Evolutionary conservation across 2,113 vertebrate species (phyloP).

Genomic region (Hemibagrus wyckioides): DNA sequence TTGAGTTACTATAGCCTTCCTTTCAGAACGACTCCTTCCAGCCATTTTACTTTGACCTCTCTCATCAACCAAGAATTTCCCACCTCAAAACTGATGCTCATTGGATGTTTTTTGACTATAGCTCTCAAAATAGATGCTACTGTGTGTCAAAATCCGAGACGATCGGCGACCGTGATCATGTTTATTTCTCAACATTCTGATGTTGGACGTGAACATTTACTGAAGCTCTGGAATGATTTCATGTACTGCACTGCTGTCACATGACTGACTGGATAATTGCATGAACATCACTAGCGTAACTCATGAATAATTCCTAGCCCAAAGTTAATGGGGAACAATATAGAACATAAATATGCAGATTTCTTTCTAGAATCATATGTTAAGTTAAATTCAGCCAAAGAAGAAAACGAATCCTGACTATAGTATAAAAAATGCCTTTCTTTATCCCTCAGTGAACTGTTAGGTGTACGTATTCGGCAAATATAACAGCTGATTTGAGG

Average conservation of each 20-base stretch:
- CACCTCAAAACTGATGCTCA: no score
- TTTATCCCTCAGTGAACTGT: background rate
- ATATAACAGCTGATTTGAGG: background rate
- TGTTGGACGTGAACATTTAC: background rate
- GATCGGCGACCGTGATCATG: background rate
- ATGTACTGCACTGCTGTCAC: background rate
- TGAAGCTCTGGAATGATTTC: background rate
- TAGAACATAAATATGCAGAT: background rate
- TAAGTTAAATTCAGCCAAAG: no score
- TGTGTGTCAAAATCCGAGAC: background rate
- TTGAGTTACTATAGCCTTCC: background rate
- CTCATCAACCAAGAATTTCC: background rate
- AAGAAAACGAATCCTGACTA: no score
- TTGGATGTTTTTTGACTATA: background rate
- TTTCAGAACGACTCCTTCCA: background rate
- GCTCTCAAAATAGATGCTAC: background rate
- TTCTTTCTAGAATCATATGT: background rate
- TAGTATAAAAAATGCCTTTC: background rate
- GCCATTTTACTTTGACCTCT: background rate
- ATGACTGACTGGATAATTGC: background rate
- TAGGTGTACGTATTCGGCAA: background rate
- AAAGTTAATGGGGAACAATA: background rate
- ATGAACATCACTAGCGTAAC: background rate
- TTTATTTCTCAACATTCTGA: background rate
- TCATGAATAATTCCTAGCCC: background rate